phyloP scores from a whole-genome alignment of 2,888 invertebrate species.

The Cheilosia impressa region DNA sequence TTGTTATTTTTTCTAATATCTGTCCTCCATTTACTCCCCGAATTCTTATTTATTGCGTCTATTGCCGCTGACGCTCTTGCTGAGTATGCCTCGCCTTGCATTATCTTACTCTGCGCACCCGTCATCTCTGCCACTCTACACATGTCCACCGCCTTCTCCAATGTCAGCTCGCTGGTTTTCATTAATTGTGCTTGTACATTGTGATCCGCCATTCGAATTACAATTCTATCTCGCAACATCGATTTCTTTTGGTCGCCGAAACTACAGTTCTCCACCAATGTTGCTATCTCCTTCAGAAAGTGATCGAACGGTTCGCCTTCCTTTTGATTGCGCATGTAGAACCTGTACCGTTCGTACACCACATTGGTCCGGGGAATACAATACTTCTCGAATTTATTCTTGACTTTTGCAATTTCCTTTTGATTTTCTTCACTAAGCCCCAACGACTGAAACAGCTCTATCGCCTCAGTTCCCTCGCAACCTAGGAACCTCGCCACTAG shows the following conservation, averaged over 20 bases:
- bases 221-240: conserved; percentile 14
- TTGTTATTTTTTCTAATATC: too few species aligned
- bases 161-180: not conserved
- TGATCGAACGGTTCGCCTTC: conserved; percentile 12
- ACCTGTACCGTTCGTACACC: too few species aligned
- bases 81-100: conserved; percentile 12
- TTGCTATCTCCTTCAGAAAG: conserved; percentile 11
- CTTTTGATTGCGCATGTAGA: too few species aligned
- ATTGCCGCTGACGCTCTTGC: not conserved
- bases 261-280: conserved; percentile 15
- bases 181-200: conserved; percentile 9
- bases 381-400: too few species aligned
- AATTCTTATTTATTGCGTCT: not conserved
- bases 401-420: too few species aligned
- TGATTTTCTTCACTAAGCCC: too few species aligned
- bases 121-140: conserved; percentile 23
- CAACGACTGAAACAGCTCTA: too few species aligned
- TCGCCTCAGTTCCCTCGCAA: conserved; percentile 13
- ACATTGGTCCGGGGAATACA: too few species aligned
- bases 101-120: not conserved
- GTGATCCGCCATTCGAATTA: conserved; percentile 11
- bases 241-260: conserved; percentile 20
- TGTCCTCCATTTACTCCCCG: not conserved
- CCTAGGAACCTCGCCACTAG: conserved; percentile 19
- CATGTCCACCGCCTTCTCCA: too few species aligned